Conservation (phyloP, 2,113 vertebrate genomes). For the Pollachius pollachius region DNA sequence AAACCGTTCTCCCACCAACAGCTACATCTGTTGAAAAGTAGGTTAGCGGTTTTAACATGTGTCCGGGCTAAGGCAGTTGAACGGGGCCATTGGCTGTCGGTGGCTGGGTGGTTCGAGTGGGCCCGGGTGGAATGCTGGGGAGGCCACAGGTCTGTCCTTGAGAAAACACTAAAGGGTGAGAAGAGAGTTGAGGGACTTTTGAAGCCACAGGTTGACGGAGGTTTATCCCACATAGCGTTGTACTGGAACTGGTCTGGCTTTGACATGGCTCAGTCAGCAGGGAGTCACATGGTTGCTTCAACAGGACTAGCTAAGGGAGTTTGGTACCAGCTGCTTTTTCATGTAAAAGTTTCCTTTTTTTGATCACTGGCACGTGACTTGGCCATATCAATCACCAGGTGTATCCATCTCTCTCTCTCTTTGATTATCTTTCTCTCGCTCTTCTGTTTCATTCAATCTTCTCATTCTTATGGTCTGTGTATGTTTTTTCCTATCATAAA, state of each 20-base stretch:
- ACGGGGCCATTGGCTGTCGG: constrained; percentile 60
- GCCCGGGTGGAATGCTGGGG: constrained; percentile 51
- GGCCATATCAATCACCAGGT: too few species aligned
- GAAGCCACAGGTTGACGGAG: constrained; percentile 19
- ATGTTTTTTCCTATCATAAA: too few species aligned
- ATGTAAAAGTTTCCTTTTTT: too few species aligned
- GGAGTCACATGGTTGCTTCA: background rate
- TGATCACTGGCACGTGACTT: too few species aligned
- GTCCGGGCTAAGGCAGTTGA: constrained; percentile 64
- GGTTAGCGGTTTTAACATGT: constrained; percentile 68
- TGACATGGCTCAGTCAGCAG: constrained; percentile 7
- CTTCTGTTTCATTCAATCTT: too few species aligned
- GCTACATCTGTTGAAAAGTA: constrained; percentile 56
- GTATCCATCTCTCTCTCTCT: constrained; percentile 1
- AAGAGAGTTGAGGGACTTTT: constrained; percentile 25
- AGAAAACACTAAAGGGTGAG: constrained; percentile 50
- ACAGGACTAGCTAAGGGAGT: background rate
- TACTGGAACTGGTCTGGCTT: constrained; percentile 7
- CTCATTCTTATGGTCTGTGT: too few species aligned
- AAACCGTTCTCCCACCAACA: too few species aligned
- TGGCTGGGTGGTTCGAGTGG: constrained; percentile 52
- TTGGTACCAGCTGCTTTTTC: too few species aligned
- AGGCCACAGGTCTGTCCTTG: constrained; percentile 21
- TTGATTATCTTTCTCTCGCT: background rate
- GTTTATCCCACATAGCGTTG: constrained; percentile 55